These are phyloP conservation scores for Listronotus oregonensis DNA, from an alignment of 1,140 invertebrate species.

Conservation along the genomic window DNA sequence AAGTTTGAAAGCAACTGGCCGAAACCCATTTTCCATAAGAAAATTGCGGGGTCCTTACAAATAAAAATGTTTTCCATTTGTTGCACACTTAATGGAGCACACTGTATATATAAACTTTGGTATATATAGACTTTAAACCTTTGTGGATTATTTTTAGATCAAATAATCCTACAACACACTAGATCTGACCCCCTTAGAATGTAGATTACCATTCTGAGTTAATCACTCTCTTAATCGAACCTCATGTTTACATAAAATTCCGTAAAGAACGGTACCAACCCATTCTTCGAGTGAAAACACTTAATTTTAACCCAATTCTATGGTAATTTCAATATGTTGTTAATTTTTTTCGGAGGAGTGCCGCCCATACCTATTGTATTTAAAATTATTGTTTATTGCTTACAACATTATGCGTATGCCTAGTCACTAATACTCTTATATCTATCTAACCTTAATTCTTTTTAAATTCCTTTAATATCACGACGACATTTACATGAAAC, in stretches of 20 bases:
- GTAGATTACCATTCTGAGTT: too few species aligned
- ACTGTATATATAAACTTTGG: too few species aligned
- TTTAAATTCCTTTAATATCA: conserved; percentile 11
- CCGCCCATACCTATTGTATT: conserved; percentile 28
- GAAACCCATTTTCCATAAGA: too few species aligned
- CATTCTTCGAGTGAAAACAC: conserved; percentile 26
- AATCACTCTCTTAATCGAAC: too few species aligned
- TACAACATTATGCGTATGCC: conserved; percentile 23
- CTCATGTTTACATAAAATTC: conserved; percentile 2
- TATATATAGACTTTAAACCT: too few species aligned
- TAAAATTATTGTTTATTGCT: conserved; percentile 31
- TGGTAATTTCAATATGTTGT: conserved; percentile 29
- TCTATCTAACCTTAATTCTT: conserved; percentile 27
- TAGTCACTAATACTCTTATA: conserved; percentile 21
- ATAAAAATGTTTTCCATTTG: too few species aligned
- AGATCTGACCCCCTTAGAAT: too few species aligned
- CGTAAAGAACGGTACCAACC: conserved; percentile 17
- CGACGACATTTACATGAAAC: conserved; percentile 17
- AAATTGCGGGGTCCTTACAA: too few species aligned
- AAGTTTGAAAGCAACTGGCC: too few species aligned
- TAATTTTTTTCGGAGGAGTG: conserved; percentile 29
- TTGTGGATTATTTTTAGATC: too few species aligned
- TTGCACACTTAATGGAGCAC: too few species aligned
- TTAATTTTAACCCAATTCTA: conserved; percentile 30
- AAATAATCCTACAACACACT: too few species aligned